Base-by-base conservation (phyloP, 2,113 vertebrate genomes). In the Kryptolebias marmoratus region DNA sequence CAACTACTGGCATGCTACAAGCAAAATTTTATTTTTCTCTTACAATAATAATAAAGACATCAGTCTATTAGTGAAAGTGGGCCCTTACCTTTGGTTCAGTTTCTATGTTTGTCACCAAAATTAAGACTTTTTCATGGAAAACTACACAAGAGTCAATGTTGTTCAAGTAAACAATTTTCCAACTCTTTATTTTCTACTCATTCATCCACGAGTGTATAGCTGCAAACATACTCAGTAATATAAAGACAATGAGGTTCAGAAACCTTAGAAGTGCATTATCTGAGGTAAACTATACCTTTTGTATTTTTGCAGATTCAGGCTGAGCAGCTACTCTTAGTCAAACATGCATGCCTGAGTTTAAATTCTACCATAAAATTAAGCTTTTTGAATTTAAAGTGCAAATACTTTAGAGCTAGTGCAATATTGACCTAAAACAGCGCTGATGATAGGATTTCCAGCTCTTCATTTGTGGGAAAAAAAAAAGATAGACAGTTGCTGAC, bases 261-360 rank as follows among this genome's bases (percentile, higher is more conserved):
- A 57, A 75, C 60, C 64, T 52, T 39, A 30, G 47, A 71, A 60
- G 65, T 70, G 74, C 79, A 79, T 47, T 31, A 60, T 31, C 45
- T 68, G 73, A 86, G 69, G 77, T 82, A 72, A 85, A 63, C 76
- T 86, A 69, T 66, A 78, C 72, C 60, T 74, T 83, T 52, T 65
- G 68, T 80, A 79, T 66, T 71, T 64, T 15, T 84, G 70, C 52
- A 75, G 16, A 48, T 79, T 87, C 72, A 83, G 83, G 63, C 75
- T 47, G 44, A 66, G 74, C 31, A 68, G 18, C 71, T 79, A 85
- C 70, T 81, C 32, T 76, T 42, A 86, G 64, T 75, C 79, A 84
- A 75, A 77, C 73, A 80, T 91, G 92, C 93, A 64, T 55, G 48
- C 68, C 75, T 36, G 50, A 63, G 16, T 73, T 71, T 68, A 55